Evolutionary conservation across 1,140 invertebrate genomes (phyloP).

Genomic region (Cotesia typhae): DNA sequence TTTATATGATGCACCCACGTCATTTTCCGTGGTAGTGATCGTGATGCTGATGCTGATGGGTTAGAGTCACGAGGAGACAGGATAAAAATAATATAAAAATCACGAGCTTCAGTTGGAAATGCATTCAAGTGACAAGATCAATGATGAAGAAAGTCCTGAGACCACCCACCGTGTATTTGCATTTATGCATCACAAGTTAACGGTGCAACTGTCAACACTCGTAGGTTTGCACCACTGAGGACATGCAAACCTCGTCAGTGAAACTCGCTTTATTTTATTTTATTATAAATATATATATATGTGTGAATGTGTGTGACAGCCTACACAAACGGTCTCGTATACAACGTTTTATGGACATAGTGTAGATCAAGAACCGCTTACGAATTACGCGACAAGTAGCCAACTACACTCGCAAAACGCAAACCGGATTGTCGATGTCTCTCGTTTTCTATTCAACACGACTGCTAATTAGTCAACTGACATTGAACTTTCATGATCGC

Average conservation of each 20-base stretch:
- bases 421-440: no score
- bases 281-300: not conserved
- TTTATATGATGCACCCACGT: constrained; percentile 14
- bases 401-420: constrained; percentile 46
- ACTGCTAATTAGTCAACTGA: constrained; percentile 65
- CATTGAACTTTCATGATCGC: constrained; percentile 47
- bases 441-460: constrained; percentile 60
- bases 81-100: constrained; percentile 13
- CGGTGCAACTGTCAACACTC: constrained; percentile 23
- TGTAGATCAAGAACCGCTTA: constrained; percentile 58
- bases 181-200: constrained; percentile 5
- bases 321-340: no score
- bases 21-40: not conserved
- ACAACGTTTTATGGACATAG: constrained; percentile 29
- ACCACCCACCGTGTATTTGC: constrained; percentile 24
- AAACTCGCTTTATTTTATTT: not conserved
- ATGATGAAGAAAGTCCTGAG: constrained; percentile 15
- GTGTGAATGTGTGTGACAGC: constrained; percentile 9
- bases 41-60: not conserved
- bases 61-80: not conserved
- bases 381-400: constrained; percentile 62
- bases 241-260: constrained; percentile 15
- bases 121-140: constrained; percentile 19
- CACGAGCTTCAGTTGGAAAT: not conserved
- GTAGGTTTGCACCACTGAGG: constrained; percentile 7